Percentiles rank a stretch among this genome's conserved stretches.
Evolutionary conservation across 2,113 vertebrate species (phyloP).

Genomic region (Phyllostomus discolor): DNA sequence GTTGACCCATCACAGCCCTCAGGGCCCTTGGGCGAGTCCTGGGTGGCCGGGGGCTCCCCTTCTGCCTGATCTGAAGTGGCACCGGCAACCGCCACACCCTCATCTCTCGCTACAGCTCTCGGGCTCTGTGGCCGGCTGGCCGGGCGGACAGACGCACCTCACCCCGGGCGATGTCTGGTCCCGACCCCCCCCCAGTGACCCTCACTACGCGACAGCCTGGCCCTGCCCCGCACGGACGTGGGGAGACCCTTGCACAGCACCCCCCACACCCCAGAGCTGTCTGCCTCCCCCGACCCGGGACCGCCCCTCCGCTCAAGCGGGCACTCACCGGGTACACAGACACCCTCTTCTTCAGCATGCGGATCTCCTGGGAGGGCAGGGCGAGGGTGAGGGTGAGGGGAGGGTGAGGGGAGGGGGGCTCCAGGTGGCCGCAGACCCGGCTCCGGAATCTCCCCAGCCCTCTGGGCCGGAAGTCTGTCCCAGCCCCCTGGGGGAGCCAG

Average conservation of each 20-base stretch:
- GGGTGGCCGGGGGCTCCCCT: accelerated
- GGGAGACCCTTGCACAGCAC: accelerated
- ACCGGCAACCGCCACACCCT: accelerated
- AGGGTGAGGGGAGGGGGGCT: too few relatives aligned
- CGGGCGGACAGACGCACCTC: accelerated
- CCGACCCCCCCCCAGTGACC: accelerated
- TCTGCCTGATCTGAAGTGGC: accelerated
- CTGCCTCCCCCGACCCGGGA: neutral
- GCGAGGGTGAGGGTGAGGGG: accelerated
- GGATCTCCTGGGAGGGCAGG: constrained; percentile 85
- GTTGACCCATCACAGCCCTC: accelerated
- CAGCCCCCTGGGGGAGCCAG: accelerated
- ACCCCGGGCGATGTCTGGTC: accelerated
- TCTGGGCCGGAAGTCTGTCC: neutral
- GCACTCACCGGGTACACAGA: constrained; percentile 88
- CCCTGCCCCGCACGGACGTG: accelerated
- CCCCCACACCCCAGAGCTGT: accelerated
- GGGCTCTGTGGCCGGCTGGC: accelerated
- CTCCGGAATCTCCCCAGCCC: neutral
- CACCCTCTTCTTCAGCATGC: constrained; percentile 88
- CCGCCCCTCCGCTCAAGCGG: accelerated
- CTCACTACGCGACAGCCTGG: accelerated
- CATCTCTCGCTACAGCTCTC: neutral
- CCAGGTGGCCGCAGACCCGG: neutral
- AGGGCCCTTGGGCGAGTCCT: neutral